Conservation (phyloP, 1,140 invertebrate species). For the Drosophila ogumai region DNA sequence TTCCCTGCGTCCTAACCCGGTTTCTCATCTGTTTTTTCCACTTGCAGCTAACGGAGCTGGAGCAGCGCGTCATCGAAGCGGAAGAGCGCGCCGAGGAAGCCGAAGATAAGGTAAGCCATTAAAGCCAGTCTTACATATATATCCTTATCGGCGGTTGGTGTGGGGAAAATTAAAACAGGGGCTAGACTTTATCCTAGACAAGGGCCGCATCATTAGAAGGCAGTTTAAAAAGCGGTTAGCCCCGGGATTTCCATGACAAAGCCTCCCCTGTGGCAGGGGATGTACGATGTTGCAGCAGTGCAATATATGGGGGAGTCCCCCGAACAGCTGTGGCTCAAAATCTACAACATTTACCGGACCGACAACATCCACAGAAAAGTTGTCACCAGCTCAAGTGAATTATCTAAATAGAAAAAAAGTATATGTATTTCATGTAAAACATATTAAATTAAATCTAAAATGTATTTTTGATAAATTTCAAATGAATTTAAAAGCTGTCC, state of each 20-base stretch:
- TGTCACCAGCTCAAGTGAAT: conserved; percentile 51
- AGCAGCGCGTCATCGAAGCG: conserved; percentile 94
- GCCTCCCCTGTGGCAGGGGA: not conserved
- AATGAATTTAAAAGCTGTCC: not conserved
- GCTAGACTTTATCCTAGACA: conserved; percentile 16
- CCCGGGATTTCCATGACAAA: conserved; percentile 55
- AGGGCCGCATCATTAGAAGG: conserved; percentile 52
- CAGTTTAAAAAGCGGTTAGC: conserved; percentile 61
- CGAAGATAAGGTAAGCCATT: conserved; percentile 93
- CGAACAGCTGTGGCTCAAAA: conserved; percentile 41
- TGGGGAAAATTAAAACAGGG: conserved; percentile 48
- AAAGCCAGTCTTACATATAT: conserved; percentile 26
- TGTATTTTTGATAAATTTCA: not conserved
- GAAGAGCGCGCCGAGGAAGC: conserved; percentile 95
- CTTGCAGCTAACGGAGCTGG: conserved; percentile 95
- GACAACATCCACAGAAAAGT: conserved; percentile 24
- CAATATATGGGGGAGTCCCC: not conserved
- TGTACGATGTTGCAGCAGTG: not conserved
- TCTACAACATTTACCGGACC: conserved; percentile 36
- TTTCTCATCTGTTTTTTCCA: not conserved
- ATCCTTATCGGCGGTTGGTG: conserved; percentile 1
- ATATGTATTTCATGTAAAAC: no score
- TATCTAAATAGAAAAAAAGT: conserved; percentile 5
- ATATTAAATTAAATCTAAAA: no score
- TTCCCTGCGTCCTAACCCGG: conserved; percentile 35